phyloP scores from a whole-genome alignment of 2,113 vertebrate genomes.

The Ranitomeya variabilis region DNA sequence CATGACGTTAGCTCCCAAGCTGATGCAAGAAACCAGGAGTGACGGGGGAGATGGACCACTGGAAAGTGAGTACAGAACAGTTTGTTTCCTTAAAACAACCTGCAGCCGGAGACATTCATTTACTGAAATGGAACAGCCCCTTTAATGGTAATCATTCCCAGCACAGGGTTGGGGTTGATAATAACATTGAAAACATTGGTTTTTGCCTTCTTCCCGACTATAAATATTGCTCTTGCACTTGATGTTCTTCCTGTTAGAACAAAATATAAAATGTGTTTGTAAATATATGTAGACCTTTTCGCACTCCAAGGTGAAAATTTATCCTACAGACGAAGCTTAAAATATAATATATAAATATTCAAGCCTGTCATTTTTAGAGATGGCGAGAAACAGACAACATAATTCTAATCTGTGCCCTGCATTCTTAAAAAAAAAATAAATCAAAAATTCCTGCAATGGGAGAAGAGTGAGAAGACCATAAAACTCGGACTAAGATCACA shows the following conservation, averaged over 20 bases:
- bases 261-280: conserved; percentile 36
- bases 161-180: not conserved
- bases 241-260: conserved; percentile 22
- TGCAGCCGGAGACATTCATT: too few relatives aligned
- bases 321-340: conserved; percentile 7
- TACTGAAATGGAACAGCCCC: too few relatives aligned
- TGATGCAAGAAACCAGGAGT: too few relatives aligned
- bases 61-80: too few relatives aligned
- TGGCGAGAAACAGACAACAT: not conserved
- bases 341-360: conserved; percentile 31
- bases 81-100: too few relatives aligned
- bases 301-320: not conserved
- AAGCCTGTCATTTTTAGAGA: conserved; percentile 9
- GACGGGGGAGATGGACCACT: too few relatives aligned
- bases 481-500: too few relatives aligned
- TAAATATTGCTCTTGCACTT: not conserved
- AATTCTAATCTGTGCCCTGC: not conserved
- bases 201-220: not conserved
- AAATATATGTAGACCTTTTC: conserved; percentile 2
- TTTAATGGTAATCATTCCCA: not conserved
- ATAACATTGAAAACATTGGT: not conserved
- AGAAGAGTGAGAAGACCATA: too few relatives aligned
- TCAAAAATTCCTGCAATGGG: too few relatives aligned
- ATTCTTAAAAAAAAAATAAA: too few relatives aligned
- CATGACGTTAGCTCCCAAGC: too few relatives aligned